Evolutionary conservation across 64 coral and sea anemone genomes (phyloP).

Genomic region (Actinia tenebrosa): DNA sequence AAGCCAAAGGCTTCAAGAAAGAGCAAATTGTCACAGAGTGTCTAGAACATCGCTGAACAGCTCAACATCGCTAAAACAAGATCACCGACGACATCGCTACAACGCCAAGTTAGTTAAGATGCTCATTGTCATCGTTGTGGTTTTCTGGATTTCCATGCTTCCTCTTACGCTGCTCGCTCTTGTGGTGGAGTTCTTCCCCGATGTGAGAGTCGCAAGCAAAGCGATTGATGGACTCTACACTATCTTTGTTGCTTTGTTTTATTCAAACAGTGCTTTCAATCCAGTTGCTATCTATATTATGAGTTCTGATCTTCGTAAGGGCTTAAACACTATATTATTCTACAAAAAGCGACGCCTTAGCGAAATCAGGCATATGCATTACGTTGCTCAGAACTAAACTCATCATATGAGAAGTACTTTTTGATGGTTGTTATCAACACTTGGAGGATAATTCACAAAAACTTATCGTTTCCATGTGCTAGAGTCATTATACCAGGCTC

Average conservation of each 20-base stretch:
- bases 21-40: not conserved
- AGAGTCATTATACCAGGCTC: not conserved
- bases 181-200: slow-evolving; percentile 62
- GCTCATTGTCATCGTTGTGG: slow-evolving; percentile 65
- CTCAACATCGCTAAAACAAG: slow-evolving; percentile 17
- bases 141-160: slow-evolving; percentile 84
- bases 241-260: slow-evolving; percentile 62
- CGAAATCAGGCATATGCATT: not conserved
- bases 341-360: not conserved
- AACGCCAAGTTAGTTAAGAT: slow-evolving; percentile 74
- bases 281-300: slow-evolving; percentile 84
- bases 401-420: not conserved
- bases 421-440: not conserved
- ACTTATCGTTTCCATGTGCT: not conserved
- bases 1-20: slow-evolving; percentile 52
- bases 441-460: not conserved
- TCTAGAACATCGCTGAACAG: slow-evolving; percentile 22
- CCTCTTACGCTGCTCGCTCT: slow-evolving; percentile 76
- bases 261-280: slow-evolving; percentile 85
- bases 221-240: slow-evolving; percentile 35
- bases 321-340: slow-evolving; percentile 28
- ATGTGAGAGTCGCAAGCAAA: slow-evolving; percentile 21
- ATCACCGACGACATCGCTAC: slow-evolving; percentile 33
- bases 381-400: not conserved
- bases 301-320: slow-evolving; percentile 72